Percentiles rank a stretch among this genome's conserved stretches.
These are phyloP conservation scores for Dinocampus coccinellae DNA, from an alignment of 2,888 invertebrate genomes.

Conservation along the genomic window DNA sequence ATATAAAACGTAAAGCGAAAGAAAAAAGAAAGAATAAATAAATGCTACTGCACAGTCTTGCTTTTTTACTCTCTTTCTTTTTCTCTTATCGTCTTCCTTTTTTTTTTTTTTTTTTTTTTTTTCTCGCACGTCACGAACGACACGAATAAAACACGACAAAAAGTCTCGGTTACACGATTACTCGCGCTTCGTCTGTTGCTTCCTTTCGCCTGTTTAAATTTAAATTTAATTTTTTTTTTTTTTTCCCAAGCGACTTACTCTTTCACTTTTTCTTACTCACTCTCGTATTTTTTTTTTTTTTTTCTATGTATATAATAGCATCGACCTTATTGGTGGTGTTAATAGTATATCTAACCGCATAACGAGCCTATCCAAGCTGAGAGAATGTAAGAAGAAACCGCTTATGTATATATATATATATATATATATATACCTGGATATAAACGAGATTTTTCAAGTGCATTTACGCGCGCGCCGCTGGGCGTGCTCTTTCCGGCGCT, in stretches of 20 bases:
- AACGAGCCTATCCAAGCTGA: constrained; percentile 50
- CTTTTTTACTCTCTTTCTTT: constrained; percentile 28
- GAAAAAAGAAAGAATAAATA: constrained; percentile 13
- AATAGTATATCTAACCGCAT: constrained; percentile 48
- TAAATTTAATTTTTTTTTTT: constrained; percentile 15
- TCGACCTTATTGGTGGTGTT: constrained; percentile 3
- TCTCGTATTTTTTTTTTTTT: background rate
- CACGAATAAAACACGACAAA: constrained; percentile 50
- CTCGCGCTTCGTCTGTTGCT: constrained; percentile 44
- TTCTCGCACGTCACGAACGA: constrained; percentile 40
- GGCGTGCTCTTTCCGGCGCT: constrained; percentile 28
- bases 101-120: constrained; percentile 37
- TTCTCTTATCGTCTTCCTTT: constrained; percentile 35
- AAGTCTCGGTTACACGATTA: constrained; percentile 61
- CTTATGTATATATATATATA: background rate
- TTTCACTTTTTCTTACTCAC: background rate
- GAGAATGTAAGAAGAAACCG: constrained; percentile 21
- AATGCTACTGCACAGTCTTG: constrained; percentile 9
- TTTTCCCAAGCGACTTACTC: constrained; percentile 24
- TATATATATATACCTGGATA: constrained; percentile 2
- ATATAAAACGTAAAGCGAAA: constrained; percentile 11
- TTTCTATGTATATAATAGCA: background rate
- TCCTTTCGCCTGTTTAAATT: background rate
- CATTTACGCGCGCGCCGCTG: constrained; percentile 31
- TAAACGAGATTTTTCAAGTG: constrained; percentile 23